These are phyloP conservation scores for Tortrix viridana DNA, from an alignment of 2,888 invertebrate genomes.

Conservation along the genomic window DNA sequence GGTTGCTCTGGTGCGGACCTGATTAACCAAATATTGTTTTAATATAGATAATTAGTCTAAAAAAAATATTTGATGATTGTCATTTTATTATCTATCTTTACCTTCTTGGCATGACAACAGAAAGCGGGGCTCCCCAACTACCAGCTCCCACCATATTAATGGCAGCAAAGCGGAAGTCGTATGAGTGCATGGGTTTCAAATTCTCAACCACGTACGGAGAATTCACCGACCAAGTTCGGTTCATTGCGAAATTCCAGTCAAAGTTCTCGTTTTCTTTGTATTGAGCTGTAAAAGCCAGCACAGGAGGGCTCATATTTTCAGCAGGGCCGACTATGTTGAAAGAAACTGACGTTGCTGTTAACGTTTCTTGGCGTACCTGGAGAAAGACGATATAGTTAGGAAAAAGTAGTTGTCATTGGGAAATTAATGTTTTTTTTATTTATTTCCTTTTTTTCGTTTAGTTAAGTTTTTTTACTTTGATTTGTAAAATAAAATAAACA, in stretches of 20 bases:
- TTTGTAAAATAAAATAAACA: no score
- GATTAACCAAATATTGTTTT: slow-evolving; percentile 20
- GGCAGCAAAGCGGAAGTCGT: slow-evolving; percentile 93
- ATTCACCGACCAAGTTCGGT: slow-evolving; percentile 91
- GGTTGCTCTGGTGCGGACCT: slow-evolving; percentile 89
- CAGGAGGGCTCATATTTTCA: slow-evolving; percentile 89
- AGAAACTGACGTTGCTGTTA: slow-evolving; percentile 93
- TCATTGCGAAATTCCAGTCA: slow-evolving; percentile 88
- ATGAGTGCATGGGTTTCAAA: slow-evolving; percentile 89
- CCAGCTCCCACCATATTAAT: slow-evolving; percentile 93
- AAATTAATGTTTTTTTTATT: no score
- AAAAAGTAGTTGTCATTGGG: no score
- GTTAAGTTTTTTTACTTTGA: no score
- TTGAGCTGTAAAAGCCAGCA: slow-evolving; percentile 89
- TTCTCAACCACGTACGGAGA: slow-evolving; percentile 92
- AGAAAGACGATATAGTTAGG: background rate
- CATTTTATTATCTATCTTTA: slow-evolving; percentile 44
- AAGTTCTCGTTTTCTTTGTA: slow-evolving; percentile 88
- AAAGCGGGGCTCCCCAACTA: slow-evolving; percentile 87
- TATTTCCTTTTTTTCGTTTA: no score
- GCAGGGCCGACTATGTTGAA: slow-evolving; percentile 91
- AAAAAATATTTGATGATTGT: background rate
- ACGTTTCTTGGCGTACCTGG: slow-evolving; percentile 86
- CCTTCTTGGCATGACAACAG: slow-evolving; percentile 89
- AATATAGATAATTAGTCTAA: background rate